Evolutionary conservation across 2,113 vertebrate species (phyloP), one percentile per base, ranked within the genome.

Genomic region (Xiphias gladius): DNA sequence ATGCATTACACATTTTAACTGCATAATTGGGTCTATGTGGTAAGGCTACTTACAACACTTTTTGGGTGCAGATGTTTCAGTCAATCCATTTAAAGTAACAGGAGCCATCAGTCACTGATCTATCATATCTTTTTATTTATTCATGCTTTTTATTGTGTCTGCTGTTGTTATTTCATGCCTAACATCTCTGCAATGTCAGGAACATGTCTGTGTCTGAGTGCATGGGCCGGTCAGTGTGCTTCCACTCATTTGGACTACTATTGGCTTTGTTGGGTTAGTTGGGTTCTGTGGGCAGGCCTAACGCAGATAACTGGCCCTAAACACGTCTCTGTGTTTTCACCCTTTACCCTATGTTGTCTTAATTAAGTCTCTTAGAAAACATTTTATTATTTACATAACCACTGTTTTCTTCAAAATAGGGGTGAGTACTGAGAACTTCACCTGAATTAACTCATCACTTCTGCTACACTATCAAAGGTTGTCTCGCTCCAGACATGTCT

Each of bases 221-320:
- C 93, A 93, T 93, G 90, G 86, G 87, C 80, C 72, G 77, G 83
- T 89, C 82, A 54, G 48, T 89, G 84, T 90, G 94, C 88, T 80
- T 88, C 68, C 57, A 58, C 86, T 91, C 71, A 88, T 84, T 82
- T 81, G 54, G 87, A 86, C 66, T 76, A 54, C 70, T 37, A 24
- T 75, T 32, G 65, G 75, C 59, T 84, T 59, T 48, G 0, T 75
- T 46, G 54, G 46, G 58, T 46, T 50, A 48, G 50, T 63, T 70
- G n/a, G 54, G 14, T 48, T 20, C 61, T 82, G 68, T 59, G 48
- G n/a, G n/a, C 13, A 24, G 30, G 54, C 22, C 28, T 35, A 54
- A 9, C 39, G 43, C 59, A 14, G 20, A 55, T 48, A 65, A 71
- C 59, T 65, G 32, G 69, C 69, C 79, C 46, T 46, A 24, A 75